These are phyloP conservation scores for Pseudochromis fuscus DNA, from an alignment of 2,797 vertebrate species.

Conservation along the genomic window DNA sequence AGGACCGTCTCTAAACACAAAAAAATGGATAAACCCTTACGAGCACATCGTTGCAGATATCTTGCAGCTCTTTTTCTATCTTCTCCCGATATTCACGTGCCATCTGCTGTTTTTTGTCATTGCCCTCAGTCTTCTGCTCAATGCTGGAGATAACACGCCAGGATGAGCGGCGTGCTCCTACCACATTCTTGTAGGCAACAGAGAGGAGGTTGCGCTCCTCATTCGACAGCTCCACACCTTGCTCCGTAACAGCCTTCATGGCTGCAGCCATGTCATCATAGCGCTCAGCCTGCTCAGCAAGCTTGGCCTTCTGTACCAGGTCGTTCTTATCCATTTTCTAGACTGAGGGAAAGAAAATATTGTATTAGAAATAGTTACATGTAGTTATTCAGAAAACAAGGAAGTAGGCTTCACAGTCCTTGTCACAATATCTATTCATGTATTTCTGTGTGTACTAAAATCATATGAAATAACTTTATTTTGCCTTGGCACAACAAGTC, in stretches of 20 bases:
- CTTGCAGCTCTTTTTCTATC: slow-evolving; percentile 94
- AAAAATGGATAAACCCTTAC: slow-evolving; percentile 81
- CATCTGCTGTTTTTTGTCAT: slow-evolving; percentile 98
- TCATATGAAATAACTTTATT: background rate
- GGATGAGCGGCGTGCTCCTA: slow-evolving; percentile 96
- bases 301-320: slow-evolving; percentile 98
- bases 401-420: background rate
- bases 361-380: slow-evolving; percentile 1
- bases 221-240: slow-evolving; percentile 93
- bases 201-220: slow-evolving; percentile 98
- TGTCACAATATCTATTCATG: background rate
- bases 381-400: background rate
- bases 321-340: slow-evolving; percentile 97
- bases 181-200: slow-evolving; percentile 99
- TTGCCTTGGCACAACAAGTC: background rate
- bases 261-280: slow-evolving; percentile 98
- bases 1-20: background rate
- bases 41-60: slow-evolving; percentile 98
- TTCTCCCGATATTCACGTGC: slow-evolving; percentile 96
- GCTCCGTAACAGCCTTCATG: slow-evolving; percentile 97
- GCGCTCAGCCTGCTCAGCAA: slow-evolving; percentile 98
- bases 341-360: slow-evolving; percentile 53
- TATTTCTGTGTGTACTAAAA: background rate
- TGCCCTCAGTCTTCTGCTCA: slow-evolving; percentile 96
- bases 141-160: slow-evolving; percentile 99